Base-by-base conservation (phyloP, 1,140 invertebrate genomes). In the Pseudobourletiella spinata region DNA sequence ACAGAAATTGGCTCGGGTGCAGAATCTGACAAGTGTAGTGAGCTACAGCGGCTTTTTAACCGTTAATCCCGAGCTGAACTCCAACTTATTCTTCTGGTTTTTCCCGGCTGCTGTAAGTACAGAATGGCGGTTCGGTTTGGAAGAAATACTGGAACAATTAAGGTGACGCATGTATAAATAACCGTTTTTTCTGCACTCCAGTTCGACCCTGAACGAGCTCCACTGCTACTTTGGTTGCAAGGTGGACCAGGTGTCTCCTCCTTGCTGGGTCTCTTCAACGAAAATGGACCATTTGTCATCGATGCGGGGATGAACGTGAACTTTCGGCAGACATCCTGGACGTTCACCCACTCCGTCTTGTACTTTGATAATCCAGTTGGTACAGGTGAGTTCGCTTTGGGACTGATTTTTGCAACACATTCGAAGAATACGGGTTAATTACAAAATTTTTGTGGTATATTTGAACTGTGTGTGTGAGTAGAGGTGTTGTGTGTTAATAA, bases 281-380 rank as follows among this genome's bases (percentile, higher is more conserved):
- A 80, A 69, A 71, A 79, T 66, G 80, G 80, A 3, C 80, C 80
- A 1, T 75, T 77, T 46, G 22, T 57, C 28, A 70, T 80, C 16
- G 70, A 75, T 51, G 60, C 72, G 42, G 59, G 77, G 43, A 57
- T 69, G 39, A 73, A 75, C 26, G 69, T 76, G 1, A 20, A 66
- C 51, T 71, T 64, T 65, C 66, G 75, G 57, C 58, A 68, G 20
- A 70, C 69, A 35, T 71, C 77, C 2, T 81, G 79, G 79, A 75
- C 75, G 42, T 67, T 68, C 24, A 75, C 74, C 14, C 78, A 76
- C 61, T 76, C 77, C 52, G 71, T 80, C 66, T 55, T 81, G 18
- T 81, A 78, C 72, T 76, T 81, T 64, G 80, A 81, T 66, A 79
- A 79, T 66, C 80, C 80, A 16, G 79, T 79, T 55, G 76, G 75